Base-by-base conservation (phyloP, 2,113 vertebrate species). In the Tiliqua scincoides region DNA sequence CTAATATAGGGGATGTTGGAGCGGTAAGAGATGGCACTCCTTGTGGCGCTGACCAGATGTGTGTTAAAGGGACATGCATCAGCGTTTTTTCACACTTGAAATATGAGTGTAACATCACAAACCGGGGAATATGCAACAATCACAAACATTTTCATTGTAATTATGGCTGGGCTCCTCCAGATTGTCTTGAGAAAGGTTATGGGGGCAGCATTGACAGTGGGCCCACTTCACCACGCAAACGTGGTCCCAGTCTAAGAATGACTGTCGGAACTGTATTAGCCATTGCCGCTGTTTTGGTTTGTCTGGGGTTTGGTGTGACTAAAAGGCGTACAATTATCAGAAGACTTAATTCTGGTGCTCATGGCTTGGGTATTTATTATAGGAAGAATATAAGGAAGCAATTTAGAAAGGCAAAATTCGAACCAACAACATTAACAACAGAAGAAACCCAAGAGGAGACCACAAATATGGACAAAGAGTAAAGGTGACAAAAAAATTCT, bases 181-280 rank as follows among this genome's bases (percentile, higher is more conserved):
- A 91, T 89, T 98, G 98, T 57, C 91, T 97, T 54, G 25, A 88
- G 68, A 89, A 88, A 63, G 98, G 98, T 74, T 95, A 97, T 6
- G 98, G 98, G 0, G 97, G 97, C 32, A 98, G 97, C 89, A 48
- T 96, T 57, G 98, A 98, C 94, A 98, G 98, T 23, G 97, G 98
- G 6, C 97, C 98, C 62, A 94, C 96, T 81, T 57, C 90, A 5
- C 25, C 10, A 57, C 0, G 0, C 21, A 27, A 5, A 15, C 35
- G 48, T 30, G 15, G 32, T 12, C 1, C 37, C 23, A 30, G 52
- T 18, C 14, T 21, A 65, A 59, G 32, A 25, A 25, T 9, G 61
- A 8, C 71, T 32, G 10, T 4, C 43, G 84, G 32, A 17, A 10
- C 61, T 68, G 1, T 71, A 6, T 43, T 14, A n/a, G 3, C n/a